Conservation (phyloP, 2,888 invertebrate genomes). For the Ceratothoa steindachneri region DNA sequence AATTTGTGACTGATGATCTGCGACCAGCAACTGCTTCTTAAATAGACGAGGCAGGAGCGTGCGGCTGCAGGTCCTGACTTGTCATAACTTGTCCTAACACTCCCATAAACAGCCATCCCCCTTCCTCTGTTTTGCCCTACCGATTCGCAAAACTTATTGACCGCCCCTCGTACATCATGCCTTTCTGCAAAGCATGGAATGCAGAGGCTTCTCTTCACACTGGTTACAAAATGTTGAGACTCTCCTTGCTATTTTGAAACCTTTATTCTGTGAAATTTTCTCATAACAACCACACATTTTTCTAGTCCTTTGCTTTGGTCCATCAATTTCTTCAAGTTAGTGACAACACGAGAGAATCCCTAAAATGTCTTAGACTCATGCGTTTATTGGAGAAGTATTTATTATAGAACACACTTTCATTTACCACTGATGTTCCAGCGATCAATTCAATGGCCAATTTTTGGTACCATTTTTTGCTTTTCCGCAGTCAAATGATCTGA, state of each 20-base stretch:
- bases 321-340: background rate
- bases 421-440: conserved; percentile 11
- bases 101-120: too few species aligned
- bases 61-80: too few species aligned
- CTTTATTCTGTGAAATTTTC: conserved; percentile 16
- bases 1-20: too few species aligned
- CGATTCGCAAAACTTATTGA: too few species aligned
- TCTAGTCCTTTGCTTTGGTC: background rate
- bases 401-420: conserved; percentile 18
- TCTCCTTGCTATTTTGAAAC: conserved; percentile 17
- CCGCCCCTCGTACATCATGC: background rate
- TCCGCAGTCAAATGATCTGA: conserved; percentile 16
- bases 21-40: too few species aligned
- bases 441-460: conserved; percentile 21
- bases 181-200: background rate
- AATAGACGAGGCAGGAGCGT: too few species aligned
- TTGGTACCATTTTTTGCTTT: conserved; percentile 17
- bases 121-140: too few species aligned
- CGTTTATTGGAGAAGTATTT: conserved; percentile 7
- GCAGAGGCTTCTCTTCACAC: background rate
- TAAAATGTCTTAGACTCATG: background rate
- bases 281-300: conserved; percentile 21
- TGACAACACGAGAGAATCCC: background rate
- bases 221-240: conserved; percentile 20
- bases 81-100: too few species aligned